Conservation (phyloP, 1,140 invertebrate species). For the Antheraea pernyi region DNA sequence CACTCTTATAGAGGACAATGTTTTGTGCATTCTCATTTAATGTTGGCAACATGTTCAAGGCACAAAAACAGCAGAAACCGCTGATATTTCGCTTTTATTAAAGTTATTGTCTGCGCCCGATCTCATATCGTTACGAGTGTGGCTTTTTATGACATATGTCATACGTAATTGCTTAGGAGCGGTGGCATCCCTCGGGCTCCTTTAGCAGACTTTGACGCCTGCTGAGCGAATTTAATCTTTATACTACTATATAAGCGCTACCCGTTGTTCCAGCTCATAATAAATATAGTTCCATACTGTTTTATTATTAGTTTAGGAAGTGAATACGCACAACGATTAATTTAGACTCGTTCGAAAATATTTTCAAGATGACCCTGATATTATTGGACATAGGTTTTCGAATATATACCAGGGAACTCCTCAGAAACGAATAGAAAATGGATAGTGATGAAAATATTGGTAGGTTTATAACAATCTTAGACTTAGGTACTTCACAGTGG, state of each 20-base stretch:
- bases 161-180: conserved; percentile 62
- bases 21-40: background rate
- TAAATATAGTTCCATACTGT: conserved; percentile 14
- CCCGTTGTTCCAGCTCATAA: conserved; percentile 1
- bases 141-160: conserved; percentile 64
- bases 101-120: conserved; percentile 29
- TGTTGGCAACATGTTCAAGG: background rate
- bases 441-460: too few relatives aligned
- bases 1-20: background rate
- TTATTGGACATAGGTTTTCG: too few relatives aligned
- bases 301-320: conserved; percentile 16
- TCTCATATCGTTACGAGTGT: conserved; percentile 39
- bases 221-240: conserved; percentile 31
- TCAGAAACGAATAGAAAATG: too few relatives aligned
- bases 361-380: too few relatives aligned
- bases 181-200: conserved; percentile 44
- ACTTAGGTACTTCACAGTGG: too few relatives aligned
- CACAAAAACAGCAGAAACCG: conserved; percentile 20
- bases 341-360: conserved; percentile 10
- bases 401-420: too few relatives aligned
- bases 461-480: too few relatives aligned
- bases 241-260: background rate
- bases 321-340: background rate
- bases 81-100: conserved; percentile 25
- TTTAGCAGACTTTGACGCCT: conserved; percentile 11